A percentile compares a stretch with the other conserved stretches of the same genome.
Conservation (phyloP, 2,888 invertebrate species). For the Hypolimnas misippus region DNA sequence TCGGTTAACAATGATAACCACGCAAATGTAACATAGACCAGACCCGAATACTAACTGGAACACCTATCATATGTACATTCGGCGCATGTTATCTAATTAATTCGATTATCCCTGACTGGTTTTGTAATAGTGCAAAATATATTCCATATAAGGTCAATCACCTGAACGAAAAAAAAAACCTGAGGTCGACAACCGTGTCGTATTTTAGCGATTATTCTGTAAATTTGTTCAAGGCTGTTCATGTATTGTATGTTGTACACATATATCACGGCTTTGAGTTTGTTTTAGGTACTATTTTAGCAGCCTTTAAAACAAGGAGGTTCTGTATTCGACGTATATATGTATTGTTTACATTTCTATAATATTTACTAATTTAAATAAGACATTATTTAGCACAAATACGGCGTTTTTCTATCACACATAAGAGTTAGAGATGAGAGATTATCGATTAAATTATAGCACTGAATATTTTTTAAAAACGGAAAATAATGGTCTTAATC, state of each 20-base stretch:
- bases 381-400: too few species aligned
- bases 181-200: conserved; percentile 37
- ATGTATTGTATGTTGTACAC: conserved; percentile 27
- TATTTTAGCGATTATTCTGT: conserved; percentile 32
- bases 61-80: conserved; percentile 23
- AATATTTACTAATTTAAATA: too few species aligned
- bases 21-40: not conserved
- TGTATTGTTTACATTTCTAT: too few species aligned
- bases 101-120: conserved; percentile 42
- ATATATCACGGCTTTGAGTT: not conserved
- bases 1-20: not conserved
- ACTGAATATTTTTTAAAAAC: too few species aligned
- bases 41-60: conserved; percentile 4
- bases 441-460: too few species aligned
- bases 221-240: conserved; percentile 27
- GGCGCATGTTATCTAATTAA: conserved; percentile 39
- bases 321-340: too few species aligned
- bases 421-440: too few species aligned
- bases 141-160: conserved; percentile 39
- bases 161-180: conserved; percentile 19
- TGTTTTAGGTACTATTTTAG: too few species aligned
- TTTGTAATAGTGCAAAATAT: conserved; percentile 37
- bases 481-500: too few species aligned
- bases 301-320: too few species aligned
- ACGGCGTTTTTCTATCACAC: too few species aligned